Base-by-base conservation (phyloP, 2,888 invertebrate species). In the Seira musarum region DNA sequence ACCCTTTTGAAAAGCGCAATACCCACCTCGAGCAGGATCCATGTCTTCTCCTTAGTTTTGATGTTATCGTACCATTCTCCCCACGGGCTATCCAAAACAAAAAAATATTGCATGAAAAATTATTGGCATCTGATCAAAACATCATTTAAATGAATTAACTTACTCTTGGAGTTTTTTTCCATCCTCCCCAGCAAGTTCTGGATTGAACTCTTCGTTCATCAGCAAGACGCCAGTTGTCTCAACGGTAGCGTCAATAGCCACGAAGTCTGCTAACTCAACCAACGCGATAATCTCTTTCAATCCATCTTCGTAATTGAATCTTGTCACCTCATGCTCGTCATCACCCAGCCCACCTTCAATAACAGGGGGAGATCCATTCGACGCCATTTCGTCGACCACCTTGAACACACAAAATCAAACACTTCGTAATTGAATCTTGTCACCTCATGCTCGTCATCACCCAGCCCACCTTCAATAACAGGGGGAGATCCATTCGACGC, bases 191-290 rank as follows among this genome's bases (percentile, higher is more conserved):
- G 19, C 17, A 60, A n/a, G 8, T n/a, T n/a, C 67, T 0, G 46
- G 13, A 21, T 83, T 79, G 10, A 81, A 64, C 0, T 24, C 53
- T 60, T 83, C 83, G 24, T 78, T 67, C 10, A 17, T 30, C 57
- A 70, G 35, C 13, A 83, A 46, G 2, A 80, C 19, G 1, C 83
- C 83, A 6, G 81, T 83, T 1, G 76, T 80, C 30, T 83, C 83
- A 5, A 80, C 74, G 15, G 81, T 80, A 6, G 73, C 65, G 57
- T 83, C 83, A 21, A 83, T 57, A 13, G 76, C 68, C 1, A 83
- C 69, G 66, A 83, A 83, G 22, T 81, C 83, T 1, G 79, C 60
- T 0, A 25, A 57, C 19, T 53, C 30, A 10, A 83, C 61, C 6
- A 57, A 40, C n/a, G 61, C 77, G 1, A 81, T 25, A 17, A 83